phyloP scores from a whole-genome alignment of 2,113 vertebrate species.

The Tamias sibiricus region DNA sequence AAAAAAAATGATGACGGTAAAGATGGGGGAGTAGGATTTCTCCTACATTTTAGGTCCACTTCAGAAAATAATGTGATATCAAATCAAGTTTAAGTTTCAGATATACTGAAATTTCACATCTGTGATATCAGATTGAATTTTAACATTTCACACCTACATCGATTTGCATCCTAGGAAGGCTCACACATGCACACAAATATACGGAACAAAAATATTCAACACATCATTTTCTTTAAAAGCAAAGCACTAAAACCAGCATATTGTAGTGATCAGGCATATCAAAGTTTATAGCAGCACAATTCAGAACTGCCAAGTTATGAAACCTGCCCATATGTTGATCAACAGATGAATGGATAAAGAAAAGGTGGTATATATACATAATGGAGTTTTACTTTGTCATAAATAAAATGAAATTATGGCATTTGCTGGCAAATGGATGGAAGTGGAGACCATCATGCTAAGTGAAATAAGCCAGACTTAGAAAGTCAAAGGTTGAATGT shows the following conservation, averaged over 20 bases:
- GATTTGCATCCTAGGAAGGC: not conserved
- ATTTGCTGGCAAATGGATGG: too few relatives aligned
- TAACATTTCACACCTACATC: not conserved
- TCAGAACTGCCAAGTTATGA: too few relatives aligned
- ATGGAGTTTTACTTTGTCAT: too few relatives aligned
- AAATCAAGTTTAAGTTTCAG: not conserved
- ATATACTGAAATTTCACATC: not conserved
- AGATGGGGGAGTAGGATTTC: not conserved
- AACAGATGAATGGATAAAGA: too few relatives aligned
- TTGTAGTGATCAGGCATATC: too few relatives aligned
- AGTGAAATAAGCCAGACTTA: too few relatives aligned
- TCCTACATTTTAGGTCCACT: not conserved
- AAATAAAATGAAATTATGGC: too few relatives aligned
- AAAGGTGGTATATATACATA: too few relatives aligned
- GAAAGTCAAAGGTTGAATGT: too few relatives aligned
- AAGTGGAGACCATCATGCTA: too few relatives aligned
- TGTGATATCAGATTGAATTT: not conserved
- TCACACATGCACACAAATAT: not conserved
- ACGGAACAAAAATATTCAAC: not conserved
- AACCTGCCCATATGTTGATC: too few relatives aligned
- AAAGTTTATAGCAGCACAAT: too few relatives aligned
- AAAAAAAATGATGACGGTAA: not conserved
- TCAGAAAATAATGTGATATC: not conserved
- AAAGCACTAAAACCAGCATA: not conserved
- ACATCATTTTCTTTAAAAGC: conserved; percentile 13